phyloP scores from a whole-genome alignment of 2,113 vertebrate genomes.

The Tyrannus savana region DNA sequence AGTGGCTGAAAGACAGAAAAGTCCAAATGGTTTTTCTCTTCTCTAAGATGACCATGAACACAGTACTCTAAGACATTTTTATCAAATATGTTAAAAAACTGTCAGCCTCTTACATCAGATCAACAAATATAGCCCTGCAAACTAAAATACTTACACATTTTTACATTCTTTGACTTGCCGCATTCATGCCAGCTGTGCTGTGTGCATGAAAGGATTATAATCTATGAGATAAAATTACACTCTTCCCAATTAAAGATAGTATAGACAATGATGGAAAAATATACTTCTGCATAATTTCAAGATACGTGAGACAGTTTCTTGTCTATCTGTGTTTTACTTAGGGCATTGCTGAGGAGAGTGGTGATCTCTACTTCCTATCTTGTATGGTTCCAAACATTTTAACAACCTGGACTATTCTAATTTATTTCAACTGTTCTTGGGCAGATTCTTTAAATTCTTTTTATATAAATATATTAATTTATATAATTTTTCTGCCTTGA shows the following conservation, averaged over 20 bases:
- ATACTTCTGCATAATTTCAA: background rate
- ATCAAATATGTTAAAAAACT: background rate
- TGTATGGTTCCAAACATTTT: background rate
- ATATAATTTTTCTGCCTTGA: background rate
- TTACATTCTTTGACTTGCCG: background rate
- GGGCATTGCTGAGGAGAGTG: background rate
- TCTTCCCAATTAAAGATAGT: background rate
- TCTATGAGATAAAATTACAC: background rate
- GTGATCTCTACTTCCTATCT: background rate
- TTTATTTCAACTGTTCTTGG: background rate
- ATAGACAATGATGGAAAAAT: background rate
- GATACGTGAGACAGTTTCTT: background rate
- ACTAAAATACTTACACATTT: background rate
- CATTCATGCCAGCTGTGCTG: fast-evolving
- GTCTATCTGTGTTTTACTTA: background rate
- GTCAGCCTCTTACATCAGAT: background rate
- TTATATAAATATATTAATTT: background rate
- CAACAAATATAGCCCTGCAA: background rate
- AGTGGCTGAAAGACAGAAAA: background rate
- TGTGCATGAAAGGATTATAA: background rate
- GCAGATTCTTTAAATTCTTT: background rate
- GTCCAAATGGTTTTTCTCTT: background rate
- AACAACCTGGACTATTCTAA: background rate
- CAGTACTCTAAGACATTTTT: background rate
- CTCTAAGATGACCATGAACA: background rate